A percentile compares a stretch with the other conserved stretches of the same genome.
phyloP scores from a whole-genome alignment of 2,888 invertebrate genomes.

The Gibbula magus region DNA sequence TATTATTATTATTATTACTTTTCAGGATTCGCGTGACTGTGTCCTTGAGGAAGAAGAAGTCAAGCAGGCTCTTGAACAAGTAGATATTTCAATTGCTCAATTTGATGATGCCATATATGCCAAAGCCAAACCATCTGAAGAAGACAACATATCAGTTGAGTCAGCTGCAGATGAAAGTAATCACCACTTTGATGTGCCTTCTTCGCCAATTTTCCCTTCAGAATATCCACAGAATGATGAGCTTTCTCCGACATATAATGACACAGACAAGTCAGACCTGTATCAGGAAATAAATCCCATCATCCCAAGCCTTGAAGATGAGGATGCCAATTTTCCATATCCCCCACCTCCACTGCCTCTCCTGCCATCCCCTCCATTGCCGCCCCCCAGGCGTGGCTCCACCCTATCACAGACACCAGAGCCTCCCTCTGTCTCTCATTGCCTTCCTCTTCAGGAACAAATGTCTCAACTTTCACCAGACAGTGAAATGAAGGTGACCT shows the following conservation, averaged over 20 bases:
- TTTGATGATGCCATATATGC: constrained; percentile 43
- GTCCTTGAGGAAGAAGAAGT: constrained; percentile 37
- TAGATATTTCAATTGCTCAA: constrained; percentile 41
- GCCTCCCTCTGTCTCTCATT: constrained; percentile 46
- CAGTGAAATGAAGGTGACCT: constrained; percentile 51
- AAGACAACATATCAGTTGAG: neutral
- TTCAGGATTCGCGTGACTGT: constrained; percentile 35
- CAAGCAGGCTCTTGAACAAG: constrained; percentile 32
- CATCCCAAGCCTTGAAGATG: neutral
- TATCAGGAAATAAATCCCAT: constrained; percentile 27
- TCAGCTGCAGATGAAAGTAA: constrained; percentile 40
- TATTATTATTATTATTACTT: neutral
- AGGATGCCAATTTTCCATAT: constrained; percentile 3
- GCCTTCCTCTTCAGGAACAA: constrained; percentile 26
- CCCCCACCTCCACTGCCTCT: constrained; percentile 43
- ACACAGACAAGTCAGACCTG: constrained; percentile 11
- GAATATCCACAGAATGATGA: constrained; percentile 39
- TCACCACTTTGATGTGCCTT: neutral
- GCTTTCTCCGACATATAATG: neutral
- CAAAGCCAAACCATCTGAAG: too few species aligned
- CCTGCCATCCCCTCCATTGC: constrained; percentile 49
- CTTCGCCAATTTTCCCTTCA: constrained; percentile 42
- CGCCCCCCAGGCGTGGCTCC: constrained; percentile 32
- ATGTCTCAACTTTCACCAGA: constrained; percentile 53
- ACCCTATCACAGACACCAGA: constrained; percentile 12